Percentiles rank a stretch among this genome's conserved stretches.
These are phyloP conservation scores for Campoletis sonorensis DNA, from an alignment of 1,140 invertebrate species.

Conservation along the genomic window DNA sequence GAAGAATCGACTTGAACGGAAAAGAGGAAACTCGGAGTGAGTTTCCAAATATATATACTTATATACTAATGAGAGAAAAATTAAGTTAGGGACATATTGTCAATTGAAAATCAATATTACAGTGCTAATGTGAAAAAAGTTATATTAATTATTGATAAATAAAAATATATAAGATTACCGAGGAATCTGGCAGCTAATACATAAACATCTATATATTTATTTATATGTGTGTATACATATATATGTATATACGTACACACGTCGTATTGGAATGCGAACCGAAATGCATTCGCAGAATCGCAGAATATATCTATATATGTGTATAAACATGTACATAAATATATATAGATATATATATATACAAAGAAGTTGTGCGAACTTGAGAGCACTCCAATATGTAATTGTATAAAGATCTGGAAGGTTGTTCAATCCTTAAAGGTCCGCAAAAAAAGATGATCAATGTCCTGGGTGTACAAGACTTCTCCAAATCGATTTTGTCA, in stretches of 20 bases:
- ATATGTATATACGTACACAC: no score
- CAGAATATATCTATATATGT: no score
- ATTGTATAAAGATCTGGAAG: neutral
- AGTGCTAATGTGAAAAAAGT: slow-evolving; percentile 44
- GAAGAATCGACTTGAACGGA: no score
- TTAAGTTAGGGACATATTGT: slow-evolving; percentile 60
- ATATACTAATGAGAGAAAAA: neutral
- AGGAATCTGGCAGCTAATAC: neutral
- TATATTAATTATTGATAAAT: slow-evolving; percentile 54
- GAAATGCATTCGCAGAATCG: neutral
- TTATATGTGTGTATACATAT: no score
- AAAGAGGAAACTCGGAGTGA: no score
- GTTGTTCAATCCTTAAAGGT: neutral
- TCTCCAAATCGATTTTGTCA: neutral
- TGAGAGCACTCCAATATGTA: neutral
- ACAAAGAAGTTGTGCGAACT: no score
- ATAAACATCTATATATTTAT: neutral
- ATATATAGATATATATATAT: no score
- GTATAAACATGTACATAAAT: no score
- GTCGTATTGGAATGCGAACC: neutral
- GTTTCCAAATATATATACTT: no score
- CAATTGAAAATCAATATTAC: slow-evolving; percentile 70
- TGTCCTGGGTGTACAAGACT: neutral
- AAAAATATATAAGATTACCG: slow-evolving; percentile 26
- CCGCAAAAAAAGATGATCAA: neutral